These are phyloP conservation scores for Acanthochromis polyacanthus DNA, from an alignment of 2,113 vertebrate species.

Conservation along the genomic window DNA sequence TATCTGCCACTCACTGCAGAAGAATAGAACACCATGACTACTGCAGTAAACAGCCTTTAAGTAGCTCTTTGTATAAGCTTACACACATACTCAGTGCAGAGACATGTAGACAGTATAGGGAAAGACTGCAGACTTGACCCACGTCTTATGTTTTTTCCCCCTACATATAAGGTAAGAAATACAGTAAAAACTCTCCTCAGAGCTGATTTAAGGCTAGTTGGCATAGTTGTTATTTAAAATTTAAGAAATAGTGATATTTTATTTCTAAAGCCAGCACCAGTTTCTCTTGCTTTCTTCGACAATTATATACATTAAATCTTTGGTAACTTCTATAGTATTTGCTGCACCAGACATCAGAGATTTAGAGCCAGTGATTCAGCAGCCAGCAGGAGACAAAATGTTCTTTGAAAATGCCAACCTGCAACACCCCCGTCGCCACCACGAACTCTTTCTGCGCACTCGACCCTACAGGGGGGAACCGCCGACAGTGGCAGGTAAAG, in stretches of 20 bases:
- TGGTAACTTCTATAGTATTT: conserved; percentile 4
- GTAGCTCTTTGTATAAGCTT: conserved; percentile 28
- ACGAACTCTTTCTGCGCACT: conserved; percentile 52
- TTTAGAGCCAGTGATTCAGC: conserved; percentile 22
- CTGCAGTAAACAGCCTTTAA: conserved; percentile 67
- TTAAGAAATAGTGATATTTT: not conserved
- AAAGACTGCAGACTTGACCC: conserved; percentile 15
- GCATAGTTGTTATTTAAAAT: not conserved
- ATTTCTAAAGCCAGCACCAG: not conserved
- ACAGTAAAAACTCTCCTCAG: not conserved
- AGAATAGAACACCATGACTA: conserved; percentile 76
- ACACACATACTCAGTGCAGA: conserved; percentile 31
- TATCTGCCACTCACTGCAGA: conserved; percentile 56
- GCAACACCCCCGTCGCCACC: conserved; percentile 31
- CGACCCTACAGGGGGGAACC: conserved; percentile 71
- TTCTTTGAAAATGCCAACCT: conserved; percentile 57
- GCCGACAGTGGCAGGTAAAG: conserved; percentile 78
- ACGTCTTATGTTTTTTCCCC: conserved; percentile 19
- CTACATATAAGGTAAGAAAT: conserved; percentile 50
- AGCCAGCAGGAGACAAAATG: conserved; percentile 41
- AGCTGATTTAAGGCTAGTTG: not conserved
- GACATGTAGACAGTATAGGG: conserved; percentile 34
- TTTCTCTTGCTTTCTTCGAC: not conserved
- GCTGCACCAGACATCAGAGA: not conserved
- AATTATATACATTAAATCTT: not conserved